Conservation (phyloP, 2,797 vertebrate species). For the Anableps anableps region DNA sequence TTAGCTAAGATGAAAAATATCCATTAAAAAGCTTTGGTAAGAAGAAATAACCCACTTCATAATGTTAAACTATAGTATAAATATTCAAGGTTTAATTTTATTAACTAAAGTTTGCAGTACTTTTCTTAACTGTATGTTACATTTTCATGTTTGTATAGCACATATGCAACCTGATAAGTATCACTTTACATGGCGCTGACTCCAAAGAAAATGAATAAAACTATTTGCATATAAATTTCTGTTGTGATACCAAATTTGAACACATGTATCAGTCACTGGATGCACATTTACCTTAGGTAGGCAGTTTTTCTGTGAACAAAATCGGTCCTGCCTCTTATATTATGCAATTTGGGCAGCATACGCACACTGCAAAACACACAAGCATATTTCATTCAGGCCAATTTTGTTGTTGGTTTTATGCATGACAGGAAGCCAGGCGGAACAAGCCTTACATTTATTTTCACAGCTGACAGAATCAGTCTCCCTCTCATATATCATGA, state of each 20-base stretch:
- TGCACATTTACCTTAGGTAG: background rate
- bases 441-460: slow-evolving; percentile 48
- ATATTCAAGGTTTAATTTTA: background rate
- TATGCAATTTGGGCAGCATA: background rate
- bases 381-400: slow-evolving; percentile 12
- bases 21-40: background rate
- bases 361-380: slow-evolving; percentile 1
- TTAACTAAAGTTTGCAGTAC: background rate
- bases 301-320: background rate
- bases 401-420: slow-evolving; percentile 17
- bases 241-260: background rate
- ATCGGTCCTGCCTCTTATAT: slow-evolving; percentile 2
- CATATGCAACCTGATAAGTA: background rate
- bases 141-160: background rate
- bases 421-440: slow-evolving; percentile 17
- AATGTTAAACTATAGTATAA: background rate
- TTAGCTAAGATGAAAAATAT: background rate
- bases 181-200: background rate
- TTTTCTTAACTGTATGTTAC: background rate
- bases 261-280: background rate
- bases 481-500: slow-evolving; percentile 57
- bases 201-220: background rate
- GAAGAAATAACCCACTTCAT: background rate
- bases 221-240: background rate
- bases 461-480: slow-evolving; percentile 50